Evolutionary conservation across 1,140 invertebrate species (phyloP).

Genomic region (Calliphora vicina): DNA sequence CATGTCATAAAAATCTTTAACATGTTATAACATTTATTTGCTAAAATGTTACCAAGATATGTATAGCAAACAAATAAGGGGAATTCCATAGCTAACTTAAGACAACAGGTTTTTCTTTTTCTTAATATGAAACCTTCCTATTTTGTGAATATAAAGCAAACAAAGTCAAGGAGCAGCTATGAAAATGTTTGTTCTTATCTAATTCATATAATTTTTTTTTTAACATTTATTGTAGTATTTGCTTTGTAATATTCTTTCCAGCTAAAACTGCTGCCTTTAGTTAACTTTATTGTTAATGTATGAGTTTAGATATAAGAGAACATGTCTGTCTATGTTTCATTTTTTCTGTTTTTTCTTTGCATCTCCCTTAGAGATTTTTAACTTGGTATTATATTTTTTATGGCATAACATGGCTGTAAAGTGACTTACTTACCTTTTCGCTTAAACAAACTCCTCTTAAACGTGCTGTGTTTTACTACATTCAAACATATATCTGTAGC

Average conservation of each 20-base stretch:
- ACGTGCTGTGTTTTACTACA: neutral
- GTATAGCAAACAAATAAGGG: neutral
- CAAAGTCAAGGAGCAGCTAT: neutral
- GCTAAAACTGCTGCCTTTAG: neutral
- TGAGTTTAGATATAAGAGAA: neutral
- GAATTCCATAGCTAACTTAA: neutral
- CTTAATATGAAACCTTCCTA: neutral
- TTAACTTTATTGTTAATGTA: neutral
- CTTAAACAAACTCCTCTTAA: neutral
- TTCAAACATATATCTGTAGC: too few relatives aligned
- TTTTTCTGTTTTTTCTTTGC: neutral
- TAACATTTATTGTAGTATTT: neutral
- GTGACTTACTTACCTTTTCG: neutral
- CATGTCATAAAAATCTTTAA: neutral
- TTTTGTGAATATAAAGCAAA: neutral
- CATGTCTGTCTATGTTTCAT: too few relatives aligned
- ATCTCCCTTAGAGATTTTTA: neutral
- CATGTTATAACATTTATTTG: neutral
- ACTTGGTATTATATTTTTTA: neutral
- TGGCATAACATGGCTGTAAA: neutral
- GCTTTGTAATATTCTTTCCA: too few relatives aligned
- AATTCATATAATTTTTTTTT: neutral
- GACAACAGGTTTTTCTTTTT: neutral
- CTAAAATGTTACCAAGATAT: too few relatives aligned
- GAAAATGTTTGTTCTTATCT: neutral